A percentile compares a stretch with the other conserved stretches of the same genome.
These are phyloP conservation scores for pig (Sus scrofa) DNA, from an alignment of 2,113 vertebrate genomes.

Conservation along the genomic window DNA sequence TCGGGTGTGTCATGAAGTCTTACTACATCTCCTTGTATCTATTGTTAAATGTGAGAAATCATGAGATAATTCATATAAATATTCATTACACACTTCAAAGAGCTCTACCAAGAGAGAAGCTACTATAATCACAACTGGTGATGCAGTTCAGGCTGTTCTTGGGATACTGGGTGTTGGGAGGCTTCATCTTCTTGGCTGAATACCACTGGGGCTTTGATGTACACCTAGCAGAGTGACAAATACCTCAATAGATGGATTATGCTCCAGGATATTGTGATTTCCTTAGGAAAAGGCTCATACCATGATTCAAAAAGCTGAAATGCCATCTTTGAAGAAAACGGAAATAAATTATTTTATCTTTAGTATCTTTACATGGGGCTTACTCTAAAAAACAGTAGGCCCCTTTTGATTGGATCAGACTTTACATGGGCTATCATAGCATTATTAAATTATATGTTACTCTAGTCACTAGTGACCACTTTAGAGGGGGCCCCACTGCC, in stretches of 20 bases:
- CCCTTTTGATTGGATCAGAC: not conserved
- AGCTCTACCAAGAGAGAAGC: not conserved
- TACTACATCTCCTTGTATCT: not conserved
- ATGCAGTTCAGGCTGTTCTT: not conserved
- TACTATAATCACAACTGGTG: not conserved
- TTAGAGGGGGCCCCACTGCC: not conserved
- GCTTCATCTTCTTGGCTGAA: not conserved
- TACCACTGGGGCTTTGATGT: not conserved
- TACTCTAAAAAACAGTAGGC: not conserved
- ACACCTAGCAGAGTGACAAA: not conserved
- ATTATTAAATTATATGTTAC: not conserved
- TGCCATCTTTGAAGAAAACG: not conserved
- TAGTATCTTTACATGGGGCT: not conserved
- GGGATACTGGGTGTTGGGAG: not conserved
- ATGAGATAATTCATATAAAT: conserved; percentile 37
- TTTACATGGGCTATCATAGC: not conserved
- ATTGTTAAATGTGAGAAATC: conserved; percentile 36
- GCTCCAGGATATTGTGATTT: not conserved
- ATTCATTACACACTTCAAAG: conserved; percentile 35
- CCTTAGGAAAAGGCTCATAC: not conserved
- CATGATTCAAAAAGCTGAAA: conserved; percentile 8
- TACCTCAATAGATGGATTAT: not conserved
- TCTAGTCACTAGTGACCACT: not conserved
- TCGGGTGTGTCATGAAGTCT: not conserved
- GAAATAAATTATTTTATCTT: not conserved